These are phyloP conservation scores for Homarus gammarus DNA, from an alignment of 2,888 invertebrate species.

Conservation along the genomic window DNA sequence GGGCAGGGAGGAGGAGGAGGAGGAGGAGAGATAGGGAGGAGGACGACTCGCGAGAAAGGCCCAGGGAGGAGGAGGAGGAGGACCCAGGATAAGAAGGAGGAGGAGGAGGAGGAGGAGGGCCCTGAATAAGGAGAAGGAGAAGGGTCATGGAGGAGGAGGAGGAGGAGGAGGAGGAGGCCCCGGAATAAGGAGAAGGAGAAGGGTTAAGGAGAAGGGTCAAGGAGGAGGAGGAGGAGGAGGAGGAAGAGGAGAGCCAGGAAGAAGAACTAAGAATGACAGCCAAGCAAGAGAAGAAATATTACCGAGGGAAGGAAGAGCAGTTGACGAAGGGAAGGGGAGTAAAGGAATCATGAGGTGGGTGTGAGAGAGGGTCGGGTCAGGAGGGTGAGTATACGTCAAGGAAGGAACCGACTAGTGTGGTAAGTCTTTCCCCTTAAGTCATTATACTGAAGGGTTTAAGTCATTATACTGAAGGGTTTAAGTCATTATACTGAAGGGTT, in stretches of 20 bases:
- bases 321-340: background rate
- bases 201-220: background rate
- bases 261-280: no score
- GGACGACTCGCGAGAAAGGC: no score
- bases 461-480: no score
- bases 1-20: background rate
- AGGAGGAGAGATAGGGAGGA: background rate
- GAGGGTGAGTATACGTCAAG: no score
- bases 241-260: no score
- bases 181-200: background rate
- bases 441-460: no score
- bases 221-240: background rate
- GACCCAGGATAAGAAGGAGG: background rate
- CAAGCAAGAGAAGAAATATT: background rate
- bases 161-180: background rate
- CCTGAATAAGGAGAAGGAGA: background rate
- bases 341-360: background rate
- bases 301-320: background rate
- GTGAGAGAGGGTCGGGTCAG: no score
- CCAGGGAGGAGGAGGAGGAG: background rate
- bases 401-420: no score
- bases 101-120: background rate
- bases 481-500: no score
- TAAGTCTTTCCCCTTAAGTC: no score
- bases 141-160: background rate